Evolutionary conservation across 2,888 invertebrate species (phyloP).

Genomic region (Parnassius orleans): DNA sequence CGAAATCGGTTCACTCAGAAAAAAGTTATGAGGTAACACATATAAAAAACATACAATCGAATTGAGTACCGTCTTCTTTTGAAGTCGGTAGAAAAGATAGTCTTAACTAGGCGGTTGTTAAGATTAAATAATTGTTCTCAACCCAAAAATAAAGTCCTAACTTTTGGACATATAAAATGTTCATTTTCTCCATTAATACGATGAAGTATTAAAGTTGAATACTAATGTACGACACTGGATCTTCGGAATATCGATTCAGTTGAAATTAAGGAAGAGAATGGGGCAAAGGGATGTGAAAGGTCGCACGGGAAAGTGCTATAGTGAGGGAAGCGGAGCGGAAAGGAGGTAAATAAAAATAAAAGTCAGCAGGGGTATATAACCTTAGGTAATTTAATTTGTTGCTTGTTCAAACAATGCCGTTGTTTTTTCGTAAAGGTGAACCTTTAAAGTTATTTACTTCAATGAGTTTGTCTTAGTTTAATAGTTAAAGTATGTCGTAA

Average conservation of each 20-base stretch:
- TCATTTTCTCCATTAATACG: conserved; percentile 21
- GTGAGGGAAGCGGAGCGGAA: conserved; percentile 34
- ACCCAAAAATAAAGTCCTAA: too few species aligned
- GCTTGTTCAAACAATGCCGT: background rate
- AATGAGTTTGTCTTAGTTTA: too few species aligned
- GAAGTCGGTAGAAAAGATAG: too few species aligned
- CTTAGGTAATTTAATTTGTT: background rate
- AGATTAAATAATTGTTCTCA: too few species aligned
- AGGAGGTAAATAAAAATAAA: conserved; percentile 22
- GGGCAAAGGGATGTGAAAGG: conserved; percentile 53
- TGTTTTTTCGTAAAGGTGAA: too few species aligned
- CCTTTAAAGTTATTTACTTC: too few species aligned
- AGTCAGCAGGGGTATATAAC: background rate
- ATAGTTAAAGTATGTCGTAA: too few species aligned
- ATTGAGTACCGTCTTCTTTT: too few species aligned
- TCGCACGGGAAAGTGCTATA: conserved; percentile 34
- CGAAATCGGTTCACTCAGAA: too few species aligned
- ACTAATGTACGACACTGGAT: conserved; percentile 46
- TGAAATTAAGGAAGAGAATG: conserved; percentile 61
- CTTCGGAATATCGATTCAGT: conserved; percentile 62
- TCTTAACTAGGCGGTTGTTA: too few species aligned
- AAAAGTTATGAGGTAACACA: too few species aligned
- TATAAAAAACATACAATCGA: too few species aligned
- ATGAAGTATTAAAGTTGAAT: conserved; percentile 45
- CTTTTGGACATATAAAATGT: conserved; percentile 12